A percentile compares a stretch with the other conserved stretches of the same genome.
These are phyloP conservation scores for Drosophila fulvimacula DNA, from an alignment of 2,888 invertebrate species.

Conservation along the genomic window DNA sequence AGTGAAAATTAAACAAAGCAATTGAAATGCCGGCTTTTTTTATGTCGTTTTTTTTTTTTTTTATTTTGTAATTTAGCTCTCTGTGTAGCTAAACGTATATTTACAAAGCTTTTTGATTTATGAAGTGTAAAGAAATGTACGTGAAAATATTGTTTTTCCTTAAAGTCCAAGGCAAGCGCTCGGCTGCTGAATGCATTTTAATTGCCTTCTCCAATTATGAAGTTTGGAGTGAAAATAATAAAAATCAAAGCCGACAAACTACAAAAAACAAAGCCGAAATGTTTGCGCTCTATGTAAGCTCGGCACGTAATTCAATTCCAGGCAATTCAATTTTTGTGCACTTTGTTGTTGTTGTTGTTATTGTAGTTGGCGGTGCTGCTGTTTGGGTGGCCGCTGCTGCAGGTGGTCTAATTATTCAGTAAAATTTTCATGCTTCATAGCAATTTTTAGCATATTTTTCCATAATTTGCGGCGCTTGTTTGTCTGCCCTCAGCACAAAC, in stretches of 20 bases:
- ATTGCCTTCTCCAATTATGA: slow-evolving; percentile 67
- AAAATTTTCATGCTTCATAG: slow-evolving; percentile 65
- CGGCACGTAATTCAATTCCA: slow-evolving; percentile 71
- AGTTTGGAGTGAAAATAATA: slow-evolving; percentile 42
- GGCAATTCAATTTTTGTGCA: slow-evolving; percentile 58
- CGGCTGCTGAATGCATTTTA: slow-evolving; percentile 47
- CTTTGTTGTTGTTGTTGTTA: slow-evolving; percentile 10
- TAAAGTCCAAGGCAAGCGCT: slow-evolving; percentile 11
- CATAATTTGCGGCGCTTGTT: slow-evolving; percentile 72
- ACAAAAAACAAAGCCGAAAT: slow-evolving; percentile 39
- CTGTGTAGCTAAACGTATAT: background rate
- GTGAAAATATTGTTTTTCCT: slow-evolving; percentile 47
- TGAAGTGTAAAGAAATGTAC: slow-evolving; percentile 66
- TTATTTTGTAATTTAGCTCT: too few relatives aligned
- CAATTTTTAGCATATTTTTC: slow-evolving; percentile 65
- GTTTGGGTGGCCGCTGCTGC: slow-evolving; percentile 4
- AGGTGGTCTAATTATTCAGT: slow-evolving; percentile 69
- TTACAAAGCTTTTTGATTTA: slow-evolving; percentile 54
- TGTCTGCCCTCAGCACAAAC: slow-evolving; percentile 67
- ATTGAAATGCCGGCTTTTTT: slow-evolving; percentile 21
- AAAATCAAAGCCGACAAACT: slow-evolving; percentile 38
- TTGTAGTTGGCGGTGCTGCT: background rate
- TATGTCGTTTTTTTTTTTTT: too few relatives aligned
- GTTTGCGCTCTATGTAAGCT: slow-evolving; percentile 36
- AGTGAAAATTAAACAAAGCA: slow-evolving; percentile 52